Evolutionary conservation across 2,797 vertebrate species (phyloP), one percentile per base, ranked within the genome.

Genomic region (Salmo trutta): DNA sequence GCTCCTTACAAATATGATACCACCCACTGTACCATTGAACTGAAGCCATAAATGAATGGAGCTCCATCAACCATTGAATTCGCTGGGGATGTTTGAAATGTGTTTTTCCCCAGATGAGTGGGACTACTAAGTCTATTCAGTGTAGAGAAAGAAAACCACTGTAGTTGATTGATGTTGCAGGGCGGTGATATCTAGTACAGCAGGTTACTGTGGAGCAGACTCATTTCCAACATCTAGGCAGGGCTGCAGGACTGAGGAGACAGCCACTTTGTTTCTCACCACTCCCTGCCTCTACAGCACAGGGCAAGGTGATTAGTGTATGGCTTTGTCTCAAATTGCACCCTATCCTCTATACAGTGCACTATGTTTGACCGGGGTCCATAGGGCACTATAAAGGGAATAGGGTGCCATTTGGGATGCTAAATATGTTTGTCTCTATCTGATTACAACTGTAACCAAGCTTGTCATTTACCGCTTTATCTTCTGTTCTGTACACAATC

Each of bases 391-490:
- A 14, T 47, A 47, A 1, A 47, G 41, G 41, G 41, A 47, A 47
- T 70, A 47, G 10, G 10, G 41, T 47, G 41, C 10, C 10, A 12
- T 47, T 47, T 47, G 10, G 10, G 41, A 47, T 10, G 2, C 2
- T 12, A 0, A 0, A 10, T 12, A 10, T 19, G n/a, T 59, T 7
- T 59, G 77, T 83, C 67, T 89, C 83, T 80, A 87, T 91, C 90
- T 89, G 85, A 91, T 88, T 73, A 75, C 65, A 73, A 67, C 69
- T 75, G 80, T 75, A 81, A 85, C 77, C 81, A 90, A 82, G 81
- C 87, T 72, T 90, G 88, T 91, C 84, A 90, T 93, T 90, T 88
- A 75, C 51, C 31, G 1, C 56, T 82, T 74, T 88, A 71, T 83
- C 75, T 78, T 68, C 69, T 2, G 74, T 78, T 68, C 69, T 2